Base-by-base conservation (phyloP, 2,113 vertebrate genomes). In the Bettongia penicillata region DNA sequence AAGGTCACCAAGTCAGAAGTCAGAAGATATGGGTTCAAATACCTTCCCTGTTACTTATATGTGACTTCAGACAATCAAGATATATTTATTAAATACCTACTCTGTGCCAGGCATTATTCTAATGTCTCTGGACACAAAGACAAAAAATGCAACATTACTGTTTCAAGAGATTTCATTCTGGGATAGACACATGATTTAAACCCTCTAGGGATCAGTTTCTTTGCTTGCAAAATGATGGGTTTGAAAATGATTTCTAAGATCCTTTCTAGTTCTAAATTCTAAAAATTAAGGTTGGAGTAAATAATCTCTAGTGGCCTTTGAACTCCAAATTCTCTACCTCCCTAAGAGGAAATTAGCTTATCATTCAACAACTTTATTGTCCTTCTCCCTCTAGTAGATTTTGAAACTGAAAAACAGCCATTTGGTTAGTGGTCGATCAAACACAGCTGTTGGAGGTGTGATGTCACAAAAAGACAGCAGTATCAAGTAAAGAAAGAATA, bases 381-480 rank as follows among this genome's bases (percentile, higher is more conserved):
- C 90, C 68, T 95, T 94, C 51, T 92, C 77, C 52, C 25, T 95
- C 16, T 25, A 24, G 11, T 93, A 77, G 51, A 53, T 96, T 97
- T 94, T n/a, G 9, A 96, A 95, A 94, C 8, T 91, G 53, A 51
- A 96, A 92, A 94, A 77, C 3, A 97, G 90, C 31, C 28, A 68
- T 97, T 97, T 93, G 93, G 52, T 89, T 84, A 94, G 48, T 0
- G 91, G 55, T 93, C 96, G 96, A 94, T n/a, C 95, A 97, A 98
- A 95, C 95, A 95, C 53, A 98, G 93, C 95, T 97, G 94, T 53
- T 98, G 43, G 52, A 98, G 91, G 93, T 90, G 61, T 92, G 93
- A 93, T 96, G 92, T 95, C 89, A 52, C 77, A 95, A 95, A 92
- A 95, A 93, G 53, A 90, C 91, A 96, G 92, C 96, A 55, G n/a